phyloP scores from a whole-genome alignment of 1,140 invertebrate genomes.

The Diuraphis noxia region DNA sequence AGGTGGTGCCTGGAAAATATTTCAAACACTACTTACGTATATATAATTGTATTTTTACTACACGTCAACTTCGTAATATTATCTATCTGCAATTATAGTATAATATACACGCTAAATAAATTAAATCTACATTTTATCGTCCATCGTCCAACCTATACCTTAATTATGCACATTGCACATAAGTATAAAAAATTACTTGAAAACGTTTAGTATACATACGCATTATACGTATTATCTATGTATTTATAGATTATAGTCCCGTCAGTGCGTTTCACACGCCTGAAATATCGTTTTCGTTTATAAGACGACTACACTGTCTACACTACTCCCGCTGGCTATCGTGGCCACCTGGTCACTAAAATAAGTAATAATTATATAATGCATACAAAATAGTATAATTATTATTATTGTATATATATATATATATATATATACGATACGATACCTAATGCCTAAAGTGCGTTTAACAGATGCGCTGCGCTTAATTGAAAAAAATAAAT shows the following conservation, averaged over 20 bases:
- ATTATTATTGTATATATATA: no score
- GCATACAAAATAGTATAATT: slow-evolving; percentile 5
- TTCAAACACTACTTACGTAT: background rate
- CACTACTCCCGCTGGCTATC: background rate
- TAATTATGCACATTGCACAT: background rate
- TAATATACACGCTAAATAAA: background rate
- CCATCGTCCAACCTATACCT: background rate
- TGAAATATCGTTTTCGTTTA: slow-evolving; percentile 16
- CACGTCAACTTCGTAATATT: background rate
- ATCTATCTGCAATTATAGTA: background rate
- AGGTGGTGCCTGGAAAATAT: background rate
- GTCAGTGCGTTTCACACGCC: background rate
- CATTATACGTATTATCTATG: background rate
- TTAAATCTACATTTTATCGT: background rate
- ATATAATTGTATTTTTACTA: background rate
- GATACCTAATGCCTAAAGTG: background rate
- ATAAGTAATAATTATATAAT: slow-evolving; percentile 4
- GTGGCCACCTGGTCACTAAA: background rate
- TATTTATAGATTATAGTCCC: background rate
- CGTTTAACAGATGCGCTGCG: background rate
- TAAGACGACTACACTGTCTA: background rate
- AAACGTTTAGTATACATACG: background rate
- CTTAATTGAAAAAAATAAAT: slow-evolving; percentile 7
- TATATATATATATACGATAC: background rate
- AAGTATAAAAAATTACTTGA: background rate